These are phyloP conservation scores for Lytechinus pictus DNA, from an alignment of 35 echinoderm and acorn worm genomes.

Conservation along the genomic window DNA sequence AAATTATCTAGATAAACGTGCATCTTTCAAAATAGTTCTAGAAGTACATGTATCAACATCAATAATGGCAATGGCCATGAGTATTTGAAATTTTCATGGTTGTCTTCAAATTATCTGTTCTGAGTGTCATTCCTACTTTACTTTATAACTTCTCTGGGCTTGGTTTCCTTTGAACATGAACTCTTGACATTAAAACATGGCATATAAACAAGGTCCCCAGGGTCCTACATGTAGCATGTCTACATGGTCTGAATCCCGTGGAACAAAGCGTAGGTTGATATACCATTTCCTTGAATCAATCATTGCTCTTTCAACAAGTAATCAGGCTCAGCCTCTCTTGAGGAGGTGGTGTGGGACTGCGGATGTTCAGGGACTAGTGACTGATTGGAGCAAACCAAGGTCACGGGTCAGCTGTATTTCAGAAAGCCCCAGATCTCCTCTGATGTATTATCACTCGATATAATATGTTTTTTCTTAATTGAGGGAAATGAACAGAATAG, in stretches of 20 bases:
- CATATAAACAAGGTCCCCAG: background rate
- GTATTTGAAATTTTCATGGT: background rate
- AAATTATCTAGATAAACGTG: too few species aligned
- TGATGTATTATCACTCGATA: background rate
- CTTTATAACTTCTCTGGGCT: background rate
- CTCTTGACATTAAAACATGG: background rate
- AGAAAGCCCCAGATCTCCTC: background rate
- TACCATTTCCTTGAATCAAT: background rate
- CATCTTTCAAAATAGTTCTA: too few species aligned
- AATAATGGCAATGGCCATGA: too few species aligned
- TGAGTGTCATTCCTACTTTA: background rate
- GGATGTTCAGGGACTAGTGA: background rate
- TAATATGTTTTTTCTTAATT: background rate
- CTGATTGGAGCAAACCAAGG: background rate
- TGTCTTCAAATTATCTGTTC: background rate
- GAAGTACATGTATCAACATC: too few species aligned
- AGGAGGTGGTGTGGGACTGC: background rate
- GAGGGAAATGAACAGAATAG: background rate
- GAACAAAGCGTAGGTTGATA: conserved; percentile 1
- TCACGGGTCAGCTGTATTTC: background rate
- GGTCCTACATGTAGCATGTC: background rate
- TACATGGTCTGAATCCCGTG: background rate
- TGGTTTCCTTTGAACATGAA: background rate
- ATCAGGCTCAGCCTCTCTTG: background rate
- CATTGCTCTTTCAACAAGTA: background rate